Evolutionary conservation across 2,888 invertebrate species (phyloP).

Genomic region (Lasius fuliginosus): DNA sequence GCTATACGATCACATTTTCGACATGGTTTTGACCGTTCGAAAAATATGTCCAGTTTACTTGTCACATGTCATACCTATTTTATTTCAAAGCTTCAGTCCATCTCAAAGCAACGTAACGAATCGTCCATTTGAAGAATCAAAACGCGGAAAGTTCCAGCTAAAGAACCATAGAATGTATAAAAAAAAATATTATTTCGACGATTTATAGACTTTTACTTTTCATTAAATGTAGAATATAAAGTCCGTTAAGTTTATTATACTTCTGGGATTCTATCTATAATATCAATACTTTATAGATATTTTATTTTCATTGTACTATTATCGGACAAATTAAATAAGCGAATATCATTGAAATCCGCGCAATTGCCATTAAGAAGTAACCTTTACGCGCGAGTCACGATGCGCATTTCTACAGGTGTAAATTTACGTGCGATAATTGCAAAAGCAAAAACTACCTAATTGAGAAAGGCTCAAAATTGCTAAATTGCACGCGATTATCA

Average conservation of each 20-base stretch:
- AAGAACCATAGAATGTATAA: neutral
- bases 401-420: conserved; percentile 59
- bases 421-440: conserved; percentile 64
- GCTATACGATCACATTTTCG: conserved; percentile 74
- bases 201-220: neutral
- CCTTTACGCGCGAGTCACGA: conserved; percentile 40
- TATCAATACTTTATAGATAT: neutral
- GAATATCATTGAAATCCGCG: conserved; percentile 55
- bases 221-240: neutral
- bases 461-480: conserved; percentile 58
- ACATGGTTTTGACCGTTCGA: conserved; percentile 53
- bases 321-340: conserved; percentile 23
- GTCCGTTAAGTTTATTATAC: conserved; percentile 11
- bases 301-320: conserved; percentile 11
- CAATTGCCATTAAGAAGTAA: conserved; percentile 70
- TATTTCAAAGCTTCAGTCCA: conserved; percentile 5
- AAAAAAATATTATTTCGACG: conserved; percentile 18
- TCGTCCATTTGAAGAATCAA: conserved; percentile 14
- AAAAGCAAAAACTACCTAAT: conserved; percentile 52
- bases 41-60: conserved; percentile 66
- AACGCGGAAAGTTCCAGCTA: neutral
- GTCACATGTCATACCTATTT: conserved; percentile 68
- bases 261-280: conserved; percentile 18
- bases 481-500: conserved; percentile 2
- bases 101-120: conserved; percentile 29